Evolutionary conservation across 2,113 vertebrate genomes (phyloP).

Genomic region (Cepphus grylle): DNA sequence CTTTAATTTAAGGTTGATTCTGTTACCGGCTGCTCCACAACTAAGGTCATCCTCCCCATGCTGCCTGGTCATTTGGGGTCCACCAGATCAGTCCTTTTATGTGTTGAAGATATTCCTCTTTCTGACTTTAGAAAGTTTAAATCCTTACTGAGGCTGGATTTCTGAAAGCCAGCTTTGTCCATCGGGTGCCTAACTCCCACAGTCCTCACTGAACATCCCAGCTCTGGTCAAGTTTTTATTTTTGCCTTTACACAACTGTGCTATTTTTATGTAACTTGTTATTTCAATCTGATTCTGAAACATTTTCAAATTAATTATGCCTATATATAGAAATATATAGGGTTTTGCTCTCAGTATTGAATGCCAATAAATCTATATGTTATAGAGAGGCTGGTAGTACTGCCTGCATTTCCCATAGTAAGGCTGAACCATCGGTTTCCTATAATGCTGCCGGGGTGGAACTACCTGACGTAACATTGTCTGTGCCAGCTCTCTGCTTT

Average conservation of each 20-base stretch:
- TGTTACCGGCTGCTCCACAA: not conserved
- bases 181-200: not conserved
- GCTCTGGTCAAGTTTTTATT: not conserved
- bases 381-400: not conserved
- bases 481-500: not conserved
- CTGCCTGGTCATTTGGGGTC: not conserved
- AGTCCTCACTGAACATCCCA: not conserved
- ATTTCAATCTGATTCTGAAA: not conserved
- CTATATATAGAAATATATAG: not conserved
- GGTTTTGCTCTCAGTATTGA: not conserved
- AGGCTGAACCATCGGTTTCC: not conserved
- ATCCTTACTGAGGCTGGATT: not conserved
- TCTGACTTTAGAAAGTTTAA: not conserved
- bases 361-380: not conserved
- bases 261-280: not conserved
- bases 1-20: not conserved
- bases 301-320: not conserved
- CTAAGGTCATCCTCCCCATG: not conserved
- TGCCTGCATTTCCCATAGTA: not conserved
- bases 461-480: not conserved
- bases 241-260: not conserved
- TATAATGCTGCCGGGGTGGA: not conserved
- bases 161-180: not conserved
- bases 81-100: not conserved
- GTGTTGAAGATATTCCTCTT: not conserved